Evolutionary conservation across 2,113 vertebrate genomes (phyloP), one percentile per base, ranked within the genome.

Genomic region (Gallinago paraguaiae): DNA sequence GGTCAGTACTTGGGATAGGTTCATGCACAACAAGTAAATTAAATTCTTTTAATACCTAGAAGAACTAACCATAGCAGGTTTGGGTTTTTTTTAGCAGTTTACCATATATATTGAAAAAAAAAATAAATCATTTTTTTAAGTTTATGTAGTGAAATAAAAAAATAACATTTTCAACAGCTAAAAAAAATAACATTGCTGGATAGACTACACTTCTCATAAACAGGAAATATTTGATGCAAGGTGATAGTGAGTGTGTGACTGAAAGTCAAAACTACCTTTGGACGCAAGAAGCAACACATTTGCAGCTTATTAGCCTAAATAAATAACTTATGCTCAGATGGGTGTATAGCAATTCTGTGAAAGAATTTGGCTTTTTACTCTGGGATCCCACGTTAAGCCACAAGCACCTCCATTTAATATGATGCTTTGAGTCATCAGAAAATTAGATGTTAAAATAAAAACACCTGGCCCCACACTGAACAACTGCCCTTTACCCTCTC

Each of bases 371-470:
- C 25, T 86, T 72, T 74, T 65, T 64, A 68, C 37, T 54, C 50
- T 18, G 48, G 60, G 48, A 68, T 51, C 25, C 22, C 61, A 81
- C 15, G 22, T 39, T 68, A 54, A 69, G 22, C 30, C 46, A 51
- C 15, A 75, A 18, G 28, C 31, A 63, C 19, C 10, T 71, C 72
- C 33, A 13, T 67, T 83, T 31, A 74, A 74, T 46, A 74, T 24
- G 10, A 83, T 23, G 17, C 19, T 92, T 69, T 46, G 71, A 18
- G 30, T 33, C 16, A 80, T 35, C 51, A 63, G 31, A 0, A 35
- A 92, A 76, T 48, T 61, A 56, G 10, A 43, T 35, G 41, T 83
- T 69, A 57, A 88, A 89, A 78, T 54, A 57, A 82, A 80, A 81
- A 59, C n/a, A 82, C 13, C 10, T 5, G 7, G 71, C 10, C 11